Evolutionary conservation across 2,797 vertebrate genomes (phyloP).

Genomic region (Natrix natrix): DNA sequence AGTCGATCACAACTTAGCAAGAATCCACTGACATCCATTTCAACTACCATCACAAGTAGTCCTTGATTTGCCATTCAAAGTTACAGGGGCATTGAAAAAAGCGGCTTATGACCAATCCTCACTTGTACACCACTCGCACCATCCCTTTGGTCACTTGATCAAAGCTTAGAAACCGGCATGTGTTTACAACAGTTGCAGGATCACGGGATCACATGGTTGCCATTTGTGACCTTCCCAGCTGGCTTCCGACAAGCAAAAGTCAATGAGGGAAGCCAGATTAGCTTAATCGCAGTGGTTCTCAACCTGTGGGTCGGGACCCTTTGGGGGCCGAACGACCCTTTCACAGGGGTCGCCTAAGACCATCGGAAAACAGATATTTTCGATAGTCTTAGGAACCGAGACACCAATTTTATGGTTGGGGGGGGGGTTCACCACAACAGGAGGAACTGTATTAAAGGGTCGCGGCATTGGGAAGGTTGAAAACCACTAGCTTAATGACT

Average conservation of each 20-base stretch:
- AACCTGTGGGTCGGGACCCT: no score
- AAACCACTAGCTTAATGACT: background rate
- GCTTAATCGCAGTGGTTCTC: no score
- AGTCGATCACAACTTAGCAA: background rate
- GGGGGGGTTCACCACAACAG: no score
- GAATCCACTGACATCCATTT: background rate
- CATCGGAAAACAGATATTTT: no score
- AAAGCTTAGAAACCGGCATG: background rate
- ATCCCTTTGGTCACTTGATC: background rate
- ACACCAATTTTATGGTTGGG: no score
- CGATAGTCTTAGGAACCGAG: no score
- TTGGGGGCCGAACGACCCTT: no score
- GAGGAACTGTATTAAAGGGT: no score
- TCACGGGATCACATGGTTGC: background rate
- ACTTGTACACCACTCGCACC: background rate
- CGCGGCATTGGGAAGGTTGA: no score
- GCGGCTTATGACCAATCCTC: background rate
- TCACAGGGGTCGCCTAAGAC: no score
- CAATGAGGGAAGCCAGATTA: background rate
- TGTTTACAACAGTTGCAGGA: background rate
- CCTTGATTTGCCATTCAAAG: background rate
- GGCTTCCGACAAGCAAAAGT: background rate
- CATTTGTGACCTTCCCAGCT: background rate
- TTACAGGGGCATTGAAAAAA: background rate
- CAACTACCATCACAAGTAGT: background rate